Conservation (phyloP, 2,888 invertebrate species). For the Crepidodera aurea region DNA sequence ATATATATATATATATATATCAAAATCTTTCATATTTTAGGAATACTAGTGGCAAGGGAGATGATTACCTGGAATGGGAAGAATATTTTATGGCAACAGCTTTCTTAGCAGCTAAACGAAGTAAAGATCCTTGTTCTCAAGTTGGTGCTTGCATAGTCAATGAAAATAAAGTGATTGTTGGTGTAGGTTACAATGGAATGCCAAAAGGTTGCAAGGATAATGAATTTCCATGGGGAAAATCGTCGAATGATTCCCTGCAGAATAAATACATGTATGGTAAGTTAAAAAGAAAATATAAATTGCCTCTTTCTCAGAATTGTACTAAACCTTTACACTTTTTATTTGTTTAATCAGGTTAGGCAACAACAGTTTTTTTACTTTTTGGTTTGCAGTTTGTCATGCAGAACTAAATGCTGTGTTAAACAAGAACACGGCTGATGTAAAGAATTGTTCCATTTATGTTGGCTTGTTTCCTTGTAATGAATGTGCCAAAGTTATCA, state of each 20-base stretch:
- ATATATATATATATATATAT: too few relatives aligned
- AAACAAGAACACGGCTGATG: slow-evolving; percentile 83
- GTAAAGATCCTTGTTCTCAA: slow-evolving; percentile 93
- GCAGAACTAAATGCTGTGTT: slow-evolving; percentile 97
- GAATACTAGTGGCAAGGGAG: slow-evolving; percentile 47
- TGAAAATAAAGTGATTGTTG: slow-evolving; percentile 84
- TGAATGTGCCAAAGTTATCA: slow-evolving; percentile 96
- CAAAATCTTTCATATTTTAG: too few relatives aligned
- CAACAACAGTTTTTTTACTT: too few relatives aligned
- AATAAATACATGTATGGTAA: slow-evolving; percentile 89
- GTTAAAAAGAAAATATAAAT: slow-evolving; percentile 8
- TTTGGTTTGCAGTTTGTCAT: slow-evolving; percentile 93
- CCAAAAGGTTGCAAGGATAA: slow-evolving; percentile 90
- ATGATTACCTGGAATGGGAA: slow-evolving; percentile 81
- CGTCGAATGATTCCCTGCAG: slow-evolving; percentile 67
- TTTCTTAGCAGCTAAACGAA: slow-evolving; percentile 87
- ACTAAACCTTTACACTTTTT: too few relatives aligned
- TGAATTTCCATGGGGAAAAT: slow-evolving; percentile 87
- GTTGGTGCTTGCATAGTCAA: slow-evolving; percentile 97
- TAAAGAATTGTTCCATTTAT: slow-evolving; percentile 84
- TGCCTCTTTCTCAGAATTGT: too few relatives aligned
- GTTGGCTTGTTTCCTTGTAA: slow-evolving; percentile 95
- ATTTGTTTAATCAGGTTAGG: too few relatives aligned
- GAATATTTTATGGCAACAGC: slow-evolving; percentile 98
- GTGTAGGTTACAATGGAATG: slow-evolving; percentile 97